A percentile compares a stretch with the other conserved stretches of the same genome.
Conservation (phyloP, 2,888 invertebrate species). For the Meta bourneti region DNA sequence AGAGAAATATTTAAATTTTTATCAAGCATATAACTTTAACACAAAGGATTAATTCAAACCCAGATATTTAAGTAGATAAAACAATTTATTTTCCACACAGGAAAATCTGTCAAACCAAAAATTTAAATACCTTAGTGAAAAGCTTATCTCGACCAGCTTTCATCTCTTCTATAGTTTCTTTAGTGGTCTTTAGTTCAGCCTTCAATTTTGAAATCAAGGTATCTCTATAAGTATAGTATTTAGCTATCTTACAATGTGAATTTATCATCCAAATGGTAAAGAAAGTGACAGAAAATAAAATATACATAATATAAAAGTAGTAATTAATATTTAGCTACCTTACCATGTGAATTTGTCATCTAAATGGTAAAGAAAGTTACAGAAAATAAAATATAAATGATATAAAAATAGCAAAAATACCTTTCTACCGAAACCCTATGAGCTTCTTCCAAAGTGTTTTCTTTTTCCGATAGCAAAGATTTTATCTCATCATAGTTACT, state of each 20-base stretch:
- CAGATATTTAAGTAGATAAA: constrained; percentile 8
- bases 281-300: background rate
- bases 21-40: constrained; percentile 14
- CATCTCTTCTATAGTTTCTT: constrained; percentile 58
- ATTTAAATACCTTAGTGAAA: constrained; percentile 51
- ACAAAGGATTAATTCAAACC: constrained; percentile 4
- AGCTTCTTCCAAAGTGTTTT: constrained; percentile 49
- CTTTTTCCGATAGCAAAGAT: constrained; percentile 29
- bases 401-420: constrained; percentile 6
- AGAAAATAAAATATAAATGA: background rate
- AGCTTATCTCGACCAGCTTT: constrained; percentile 66
- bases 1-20: background rate
- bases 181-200: constrained; percentile 33
- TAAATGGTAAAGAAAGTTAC: background rate
- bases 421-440: constrained; percentile 43
- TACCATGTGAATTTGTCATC: background rate
- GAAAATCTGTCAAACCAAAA: background rate
- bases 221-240: constrained; percentile 44
- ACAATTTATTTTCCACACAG: background rate
- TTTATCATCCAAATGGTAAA: background rate
- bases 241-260: background rate
- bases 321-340: background rate
- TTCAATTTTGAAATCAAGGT: constrained; percentile 37
- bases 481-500: constrained; percentile 61
- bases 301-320: background rate